These are phyloP conservation scores for Tringa solitaria DNA, from an alignment of 2,113 vertebrate genomes.

Conservation along the genomic window DNA sequence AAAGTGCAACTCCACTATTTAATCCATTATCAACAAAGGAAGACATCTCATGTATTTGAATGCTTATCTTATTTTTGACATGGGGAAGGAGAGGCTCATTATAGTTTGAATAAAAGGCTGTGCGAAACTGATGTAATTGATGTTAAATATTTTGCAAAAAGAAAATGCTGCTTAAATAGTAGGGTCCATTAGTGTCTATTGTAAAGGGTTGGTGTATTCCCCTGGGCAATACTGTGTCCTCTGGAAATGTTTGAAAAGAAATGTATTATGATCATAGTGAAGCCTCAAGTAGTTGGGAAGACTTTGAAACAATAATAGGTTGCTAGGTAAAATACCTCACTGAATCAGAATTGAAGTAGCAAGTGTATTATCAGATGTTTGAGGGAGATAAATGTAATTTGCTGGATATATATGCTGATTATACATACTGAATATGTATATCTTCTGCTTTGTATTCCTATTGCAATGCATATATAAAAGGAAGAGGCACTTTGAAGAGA, in stretches of 20 bases:
- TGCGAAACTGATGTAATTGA: neutral
- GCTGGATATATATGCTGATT: neutral
- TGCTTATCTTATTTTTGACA: neutral
- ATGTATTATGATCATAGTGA: neutral
- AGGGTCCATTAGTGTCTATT: neutral
- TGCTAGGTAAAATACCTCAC: neutral
- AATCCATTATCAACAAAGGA: neutral
- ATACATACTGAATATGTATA: neutral
- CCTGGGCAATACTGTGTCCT: neutral
- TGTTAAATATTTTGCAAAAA: neutral
- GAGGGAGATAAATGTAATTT: neutral
- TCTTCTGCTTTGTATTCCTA: neutral
- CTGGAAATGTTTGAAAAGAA: neutral
- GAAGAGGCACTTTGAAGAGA: neutral
- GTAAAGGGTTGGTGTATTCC: neutral
- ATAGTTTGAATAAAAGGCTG: neutral
- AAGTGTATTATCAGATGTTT: neutral
- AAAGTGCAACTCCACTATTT: neutral
- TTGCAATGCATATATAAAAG: neutral
- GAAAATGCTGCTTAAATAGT: neutral
- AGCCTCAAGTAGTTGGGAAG: neutral
- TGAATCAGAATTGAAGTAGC: neutral
- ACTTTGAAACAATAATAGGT: neutral
- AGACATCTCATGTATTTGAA: neutral
- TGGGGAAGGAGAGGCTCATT: neutral